Evolutionary conservation across 2,113 vertebrate species (phyloP), one percentile per base, ranked within the genome.

Genomic region (Cyprinus carpio): DNA sequence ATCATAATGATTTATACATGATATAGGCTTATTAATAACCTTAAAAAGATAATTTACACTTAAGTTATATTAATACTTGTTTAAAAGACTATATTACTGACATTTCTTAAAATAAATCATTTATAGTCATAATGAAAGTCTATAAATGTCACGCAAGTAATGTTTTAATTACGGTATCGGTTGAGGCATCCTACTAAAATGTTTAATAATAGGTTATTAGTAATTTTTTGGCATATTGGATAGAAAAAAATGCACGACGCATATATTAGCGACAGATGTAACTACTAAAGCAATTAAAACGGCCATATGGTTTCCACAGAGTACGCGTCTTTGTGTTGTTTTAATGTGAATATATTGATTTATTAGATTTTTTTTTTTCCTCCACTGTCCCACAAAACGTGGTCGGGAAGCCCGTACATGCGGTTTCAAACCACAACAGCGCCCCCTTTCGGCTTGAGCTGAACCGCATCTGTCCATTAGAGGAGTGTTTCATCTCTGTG

Each of bases 361-460:
- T 46, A 54, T 69, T 69, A 18, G 40, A 56, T 60, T 40, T 62
- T 23, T 40, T 79, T 4, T n/a, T 20, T 56, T 43, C 10, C 69
- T 67, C n/a, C 23, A 49, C 49, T 75, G 81, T 76, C 74, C 74
- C 15, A 65, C 74, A 87, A 82, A 82, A 25, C 74, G 82, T 56
- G 62, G 78, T 67, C 49, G 62, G 51, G 34, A 3, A 49, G 85
- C 54, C 29, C 49, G 27, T 4, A 37, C n/a, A 23, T 34, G 18
- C 81, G 46, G 67, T 86, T 84, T 89, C 60, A 89, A 96, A 96
- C 96, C 96, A 94, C 96, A 95, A 98, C 95, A 96, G 96, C 95
- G 97, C 96, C 97, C 96, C 95, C 97, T 96, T 96, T 97, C 95
- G 97, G 94, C 90, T 25, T 6, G 29, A 69, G 40, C 31, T 4